Conservation (phyloP, 2,888 invertebrate species). For the Hyppa rectilinea region DNA sequence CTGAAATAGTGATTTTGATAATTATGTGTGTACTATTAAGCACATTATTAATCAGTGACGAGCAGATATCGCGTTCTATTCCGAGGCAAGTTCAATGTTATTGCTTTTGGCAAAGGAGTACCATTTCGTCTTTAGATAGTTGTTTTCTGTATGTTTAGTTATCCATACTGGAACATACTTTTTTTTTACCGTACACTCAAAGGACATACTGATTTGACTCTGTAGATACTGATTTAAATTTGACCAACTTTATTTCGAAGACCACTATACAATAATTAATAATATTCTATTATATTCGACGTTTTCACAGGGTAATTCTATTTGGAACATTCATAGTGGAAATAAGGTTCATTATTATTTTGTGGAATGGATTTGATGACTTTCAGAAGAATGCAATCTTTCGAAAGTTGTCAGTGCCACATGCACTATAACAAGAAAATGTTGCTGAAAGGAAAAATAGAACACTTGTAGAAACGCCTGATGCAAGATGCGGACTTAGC, state of each 20-base stretch:
- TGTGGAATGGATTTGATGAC: neutral
- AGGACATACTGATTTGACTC: neutral
- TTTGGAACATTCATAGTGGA: neutral
- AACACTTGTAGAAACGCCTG: neutral
- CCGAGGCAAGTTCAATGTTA: too few species aligned
- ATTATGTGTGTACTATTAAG: too few species aligned
- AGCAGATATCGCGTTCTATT: too few species aligned
- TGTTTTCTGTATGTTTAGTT: neutral
- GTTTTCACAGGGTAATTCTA: neutral
- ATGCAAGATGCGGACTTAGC: neutral
- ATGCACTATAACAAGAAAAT: neutral
- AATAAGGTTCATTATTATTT: neutral
- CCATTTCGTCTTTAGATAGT: too few species aligned
- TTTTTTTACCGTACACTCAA: neutral
- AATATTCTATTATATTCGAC: neutral
- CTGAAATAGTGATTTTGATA: too few species aligned
- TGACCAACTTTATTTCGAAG: too few species aligned
- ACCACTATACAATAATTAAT: too few species aligned
- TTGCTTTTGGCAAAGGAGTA: too few species aligned
- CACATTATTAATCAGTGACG: too few species aligned
- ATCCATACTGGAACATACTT: neutral
- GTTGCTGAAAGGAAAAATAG: neutral
- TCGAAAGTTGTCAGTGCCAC: neutral
- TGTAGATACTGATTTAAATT: neutral
- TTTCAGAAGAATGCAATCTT: neutral